Base-by-base conservation (phyloP, 2,888 invertebrate species). In the Dolomedes plantarius region DNA sequence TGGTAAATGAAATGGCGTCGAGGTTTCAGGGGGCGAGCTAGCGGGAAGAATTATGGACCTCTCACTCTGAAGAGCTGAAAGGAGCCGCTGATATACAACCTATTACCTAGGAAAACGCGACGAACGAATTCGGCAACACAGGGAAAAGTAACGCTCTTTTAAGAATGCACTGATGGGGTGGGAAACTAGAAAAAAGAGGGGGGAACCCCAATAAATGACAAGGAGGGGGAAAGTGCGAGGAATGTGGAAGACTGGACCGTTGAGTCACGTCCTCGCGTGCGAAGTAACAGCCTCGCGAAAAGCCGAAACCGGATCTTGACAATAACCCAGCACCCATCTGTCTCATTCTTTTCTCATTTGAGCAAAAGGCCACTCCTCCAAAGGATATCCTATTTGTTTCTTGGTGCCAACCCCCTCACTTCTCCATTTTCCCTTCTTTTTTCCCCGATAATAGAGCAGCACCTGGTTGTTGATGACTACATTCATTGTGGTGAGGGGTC, bases 221-320 rank as follows among this genome's bases (percentile, higher is more conserved):
- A 56, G 56, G 56, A 28, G 11, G 3, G n/a, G 19, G 62, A 28
- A 29, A 41, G 31, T 5, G 31, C 11, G 74, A 28, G 69, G 75
- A 82, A 75, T 64, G 69, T 23, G 31, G 64, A 72, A 68, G 16
- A 73, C 71, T 36, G 72, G 65, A 68, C 77, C 39, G 68, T 68
- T 80, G 79, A 80, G 79, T 80, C 79, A 73, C 79, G 65, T 69
- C 78, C 67, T 72, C 50, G 72, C 72, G 72, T 56, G 72, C 72
- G 50, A 56, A 72, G 46, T 41, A 56, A 56, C 72, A 31, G 46
- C 56, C 31, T 27, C 3, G n/a, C 39, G 29, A 71, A 36, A 19
- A 46, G 41, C 81, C 75, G 77, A 85, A 85, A 85, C 83, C 83
- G 83, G 83, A 85, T 85, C 77, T 77, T 50, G 23, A 83, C 72